phyloP scores from a whole-genome alignment of 2,797 vertebrate species.

The Lemur catta region DNA sequence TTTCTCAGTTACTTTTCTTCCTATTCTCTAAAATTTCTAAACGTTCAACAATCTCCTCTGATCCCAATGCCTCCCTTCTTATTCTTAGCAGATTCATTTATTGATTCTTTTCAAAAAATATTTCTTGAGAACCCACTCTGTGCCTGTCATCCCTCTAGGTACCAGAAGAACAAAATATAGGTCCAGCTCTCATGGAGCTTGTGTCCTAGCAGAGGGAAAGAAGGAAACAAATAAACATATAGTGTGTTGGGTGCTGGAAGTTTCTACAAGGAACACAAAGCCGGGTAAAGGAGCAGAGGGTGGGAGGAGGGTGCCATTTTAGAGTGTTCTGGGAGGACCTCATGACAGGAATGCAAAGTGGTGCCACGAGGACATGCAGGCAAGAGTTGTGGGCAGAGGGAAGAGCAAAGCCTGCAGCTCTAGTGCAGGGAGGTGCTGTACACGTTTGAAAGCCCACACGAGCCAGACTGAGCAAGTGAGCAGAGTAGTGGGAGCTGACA shows the following conservation, averaged over 20 bases:
- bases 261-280: neutral
- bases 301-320: neutral
- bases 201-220: neutral
- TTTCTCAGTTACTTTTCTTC: neutral
- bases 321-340: neutral
- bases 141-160: neutral
- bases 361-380: neutral
- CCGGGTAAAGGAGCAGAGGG: neutral
- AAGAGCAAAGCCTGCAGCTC: neutral
- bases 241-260: neutral
- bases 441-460: neutral
- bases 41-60: neutral
- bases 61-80: neutral
- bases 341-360: neutral
- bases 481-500: neutral
- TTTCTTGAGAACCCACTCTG: neutral
- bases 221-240: neutral
- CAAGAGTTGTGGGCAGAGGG: neutral
- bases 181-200: neutral
- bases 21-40: neutral
- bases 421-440: neutral
- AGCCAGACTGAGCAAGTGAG: neutral
- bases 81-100: neutral
- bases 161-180: too few relatives aligned
- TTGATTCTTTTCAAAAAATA: neutral